Evolutionary conservation across 1,140 invertebrate species (phyloP).

Genomic region (Solenopsis invicta): DNA sequence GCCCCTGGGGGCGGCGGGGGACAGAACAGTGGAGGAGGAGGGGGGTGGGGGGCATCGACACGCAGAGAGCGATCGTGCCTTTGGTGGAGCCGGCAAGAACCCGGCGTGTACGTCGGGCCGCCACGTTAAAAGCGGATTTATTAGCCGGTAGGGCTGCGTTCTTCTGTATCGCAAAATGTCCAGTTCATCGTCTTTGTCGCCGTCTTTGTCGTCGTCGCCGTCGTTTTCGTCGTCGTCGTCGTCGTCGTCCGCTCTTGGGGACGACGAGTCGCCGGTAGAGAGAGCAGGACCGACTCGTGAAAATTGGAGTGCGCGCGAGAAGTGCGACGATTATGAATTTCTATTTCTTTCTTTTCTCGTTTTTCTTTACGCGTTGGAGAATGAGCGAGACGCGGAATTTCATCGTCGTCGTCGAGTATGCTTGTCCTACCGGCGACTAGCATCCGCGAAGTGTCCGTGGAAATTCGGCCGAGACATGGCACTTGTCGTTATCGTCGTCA

Average conservation of each 20-base stretch:
- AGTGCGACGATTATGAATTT: slow-evolving; percentile 7
- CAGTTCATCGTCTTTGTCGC: slow-evolving; percentile 8
- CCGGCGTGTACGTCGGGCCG: slow-evolving; percentile 80
- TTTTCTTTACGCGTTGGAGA: background rate
- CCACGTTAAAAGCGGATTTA: slow-evolving; percentile 75
- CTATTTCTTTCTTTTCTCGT: background rate
- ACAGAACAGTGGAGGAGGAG: slow-evolving; percentile 39
- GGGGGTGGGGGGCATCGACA: slow-evolving; percentile 74
- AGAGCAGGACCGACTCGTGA: slow-evolving; percentile 16
- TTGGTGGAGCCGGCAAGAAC: slow-evolving; percentile 80
- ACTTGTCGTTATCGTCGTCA: background rate
- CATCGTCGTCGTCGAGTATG: slow-evolving; percentile 33
- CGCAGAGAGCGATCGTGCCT: slow-evolving; percentile 82
- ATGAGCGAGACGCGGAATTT: background rate
- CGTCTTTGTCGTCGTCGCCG: background rate
- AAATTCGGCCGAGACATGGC: slow-evolving; percentile 6
- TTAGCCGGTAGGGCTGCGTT: slow-evolving; percentile 67
- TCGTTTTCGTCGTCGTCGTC: background rate
- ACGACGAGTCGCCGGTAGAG: slow-evolving; percentile 14
- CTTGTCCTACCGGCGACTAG: slow-evolving; percentile 32
- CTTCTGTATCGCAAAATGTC: slow-evolving; percentile 59
- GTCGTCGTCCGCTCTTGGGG: background rate
- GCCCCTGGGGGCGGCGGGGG: slow-evolving; percentile 69
- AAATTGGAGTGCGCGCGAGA: slow-evolving; percentile 51
- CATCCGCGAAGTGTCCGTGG: slow-evolving; percentile 35